Conservation (phyloP, 1,140 invertebrate species). For the Dolichoris vasculosae region DNA sequence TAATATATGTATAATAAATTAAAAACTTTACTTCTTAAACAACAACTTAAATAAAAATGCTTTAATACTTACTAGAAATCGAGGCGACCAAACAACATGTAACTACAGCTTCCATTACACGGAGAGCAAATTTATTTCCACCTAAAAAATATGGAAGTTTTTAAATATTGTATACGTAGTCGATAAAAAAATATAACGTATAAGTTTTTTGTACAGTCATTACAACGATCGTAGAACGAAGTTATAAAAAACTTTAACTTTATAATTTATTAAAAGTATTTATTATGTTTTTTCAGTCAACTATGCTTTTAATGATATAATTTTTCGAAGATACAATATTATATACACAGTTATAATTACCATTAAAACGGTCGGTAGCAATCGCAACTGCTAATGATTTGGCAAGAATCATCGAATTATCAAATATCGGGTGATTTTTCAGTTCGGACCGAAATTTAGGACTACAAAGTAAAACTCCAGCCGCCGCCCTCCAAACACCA, state of each 20-base stretch:
- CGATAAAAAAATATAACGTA: neutral
- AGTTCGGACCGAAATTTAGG: constrained; percentile 64
- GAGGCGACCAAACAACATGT: constrained; percentile 65
- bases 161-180: constrained; percentile 1
- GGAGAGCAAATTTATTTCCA: constrained; percentile 67
- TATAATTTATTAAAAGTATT: too few relatives aligned
- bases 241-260: too few relatives aligned
- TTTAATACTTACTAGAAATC: constrained; percentile 4
- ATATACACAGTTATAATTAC: constrained; percentile 53
- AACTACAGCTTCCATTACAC: constrained; percentile 70
- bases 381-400: constrained; percentile 64
- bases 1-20: neutral
- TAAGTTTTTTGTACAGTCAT: too few relatives aligned
- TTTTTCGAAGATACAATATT: neutral
- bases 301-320: neutral
- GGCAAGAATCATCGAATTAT: constrained; percentile 59
- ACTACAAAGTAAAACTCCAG: constrained; percentile 76
- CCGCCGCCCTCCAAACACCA: constrained; percentile 76
- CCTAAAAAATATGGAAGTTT: constrained; percentile 62
- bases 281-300: too few relatives aligned
- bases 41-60: too few relatives aligned
- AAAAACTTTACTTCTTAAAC: neutral
- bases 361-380: constrained; percentile 64
- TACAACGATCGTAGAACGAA: too few relatives aligned
- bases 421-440: constrained; percentile 38